Conservation (phyloP, 1,140 invertebrate species). For the Tetramorium simillimum region DNA sequence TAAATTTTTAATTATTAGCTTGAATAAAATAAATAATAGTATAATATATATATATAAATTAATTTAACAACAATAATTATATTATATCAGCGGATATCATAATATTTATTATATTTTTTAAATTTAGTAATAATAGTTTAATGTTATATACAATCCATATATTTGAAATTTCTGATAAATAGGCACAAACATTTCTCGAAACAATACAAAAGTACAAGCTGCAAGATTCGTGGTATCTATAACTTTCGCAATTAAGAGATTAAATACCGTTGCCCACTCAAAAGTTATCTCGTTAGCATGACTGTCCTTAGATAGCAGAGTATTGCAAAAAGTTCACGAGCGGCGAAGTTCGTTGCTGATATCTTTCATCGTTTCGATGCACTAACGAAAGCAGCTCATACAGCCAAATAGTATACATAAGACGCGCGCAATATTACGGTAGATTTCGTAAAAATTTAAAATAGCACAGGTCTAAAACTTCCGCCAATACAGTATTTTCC, state of each 20-base stretch:
- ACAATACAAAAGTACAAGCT: not conserved
- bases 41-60: not conserved
- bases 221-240: not conserved
- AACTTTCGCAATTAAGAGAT: conserved; percentile 30
- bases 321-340: conserved; percentile 21
- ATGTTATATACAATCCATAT: not conserved
- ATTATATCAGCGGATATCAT: not conserved
- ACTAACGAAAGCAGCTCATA: not conserved
- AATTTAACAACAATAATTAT: not conserved
- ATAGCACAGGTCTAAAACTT: not conserved
- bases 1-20: not conserved
- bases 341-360: not conserved
- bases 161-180: not conserved
- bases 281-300: conserved; percentile 34
- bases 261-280: conserved; percentile 7
- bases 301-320: not conserved
- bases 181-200: not conserved
- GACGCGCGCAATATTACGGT: not conserved
- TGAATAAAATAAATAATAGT: not conserved
- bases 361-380: conserved; percentile 5
- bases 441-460: conserved; percentile 15
- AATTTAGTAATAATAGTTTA: not conserved
- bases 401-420: not conserved
- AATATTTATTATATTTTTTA: not conserved
- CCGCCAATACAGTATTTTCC: not conserved